A percentile compares a stretch with the other conserved stretches of the same genome.
These are phyloP conservation scores for Pilophorus perplexus DNA, from an alignment of 2,888 invertebrate species.

Conservation along the genomic window DNA sequence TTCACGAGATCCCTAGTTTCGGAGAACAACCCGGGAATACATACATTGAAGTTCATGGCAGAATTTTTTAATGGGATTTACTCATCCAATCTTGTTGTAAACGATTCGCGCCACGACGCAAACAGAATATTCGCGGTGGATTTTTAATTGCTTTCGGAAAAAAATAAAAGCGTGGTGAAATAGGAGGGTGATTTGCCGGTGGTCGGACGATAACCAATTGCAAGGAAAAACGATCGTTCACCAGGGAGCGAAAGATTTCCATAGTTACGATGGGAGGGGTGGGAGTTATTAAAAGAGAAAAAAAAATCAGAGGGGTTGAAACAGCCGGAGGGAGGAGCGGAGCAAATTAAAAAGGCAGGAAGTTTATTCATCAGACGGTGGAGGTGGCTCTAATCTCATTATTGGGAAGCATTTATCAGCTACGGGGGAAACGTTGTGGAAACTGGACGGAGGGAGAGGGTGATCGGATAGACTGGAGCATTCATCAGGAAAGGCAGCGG, in stretches of 20 bases:
- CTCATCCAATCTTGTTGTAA: too few species aligned
- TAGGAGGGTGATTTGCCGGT: not conserved
- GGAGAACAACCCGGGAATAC: too few species aligned
- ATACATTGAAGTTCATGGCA: too few species aligned
- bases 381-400: constrained; percentile 4
- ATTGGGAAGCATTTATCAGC: constrained; percentile 11
- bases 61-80: too few species aligned
- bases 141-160: too few species aligned
- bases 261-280: not conserved
- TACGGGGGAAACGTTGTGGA: too few species aligned
- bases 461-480: not conserved
- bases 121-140: too few species aligned
- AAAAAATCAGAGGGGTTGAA: not conserved
- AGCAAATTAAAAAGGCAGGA: constrained; percentile 20
- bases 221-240: not conserved
- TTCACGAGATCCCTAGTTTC: too few species aligned
- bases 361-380: constrained; percentile 14
- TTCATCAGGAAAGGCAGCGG: not conserved
- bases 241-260: too few species aligned
- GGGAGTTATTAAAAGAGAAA: not conserved
- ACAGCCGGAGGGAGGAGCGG: not conserved
- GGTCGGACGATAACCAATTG: not conserved
- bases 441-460: not conserved
- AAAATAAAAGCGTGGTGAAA: not conserved
- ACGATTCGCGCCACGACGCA: too few species aligned